Evolutionary conservation across 2,113 vertebrate species (phyloP), one percentile per base, ranked within the genome.

Genomic region (Paramisgurnus dabryanus): DNA sequence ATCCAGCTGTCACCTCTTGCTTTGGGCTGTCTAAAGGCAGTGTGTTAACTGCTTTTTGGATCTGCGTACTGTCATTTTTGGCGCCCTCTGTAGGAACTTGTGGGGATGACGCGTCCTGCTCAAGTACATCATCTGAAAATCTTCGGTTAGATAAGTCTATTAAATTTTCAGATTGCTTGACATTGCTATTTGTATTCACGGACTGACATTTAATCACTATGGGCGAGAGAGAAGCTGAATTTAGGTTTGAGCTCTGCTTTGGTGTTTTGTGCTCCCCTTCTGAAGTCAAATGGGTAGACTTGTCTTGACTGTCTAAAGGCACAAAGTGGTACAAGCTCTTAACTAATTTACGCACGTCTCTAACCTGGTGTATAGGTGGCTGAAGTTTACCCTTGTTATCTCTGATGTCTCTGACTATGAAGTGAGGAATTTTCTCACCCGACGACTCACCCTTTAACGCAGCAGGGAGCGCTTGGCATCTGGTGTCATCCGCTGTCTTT

Each of bases 191-290:
- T 34, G 89, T 95, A 43, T 94, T 94, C 39, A 97, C 92, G 0
- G 96, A 94, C 89, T 98, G 96, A 86, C 95, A 98, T 50, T 94
- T 98, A 43, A 98, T 98, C n/a, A 99, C 94, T 64, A 98, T 93
- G 0, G 96, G 97, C 6, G 95, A 96, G 40, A 94, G 88, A 0
- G 95, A 89, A 15, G 91, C 84, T 0, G 86, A 0, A 75, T 88
- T 66, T 76, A 91, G 2, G 34, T 87, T 66, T 6, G 89, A 70
- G n/a, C 86, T 81, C 75, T 92, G 92, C 83, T 92, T 95, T 69
- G 86, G 86, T 45, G 90, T 55, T 45, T 92, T 95, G 43, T 92
- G 90, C 57, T 95, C 95, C 0, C 84, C 90, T 76, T 95, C 95
- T 1, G 90, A 82, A 50, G 10, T 90, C 70, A 18, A 89, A 83